phyloP scores from a whole-genome alignment of 2,888 invertebrate species.

The Latrodectus elegans region DNA sequence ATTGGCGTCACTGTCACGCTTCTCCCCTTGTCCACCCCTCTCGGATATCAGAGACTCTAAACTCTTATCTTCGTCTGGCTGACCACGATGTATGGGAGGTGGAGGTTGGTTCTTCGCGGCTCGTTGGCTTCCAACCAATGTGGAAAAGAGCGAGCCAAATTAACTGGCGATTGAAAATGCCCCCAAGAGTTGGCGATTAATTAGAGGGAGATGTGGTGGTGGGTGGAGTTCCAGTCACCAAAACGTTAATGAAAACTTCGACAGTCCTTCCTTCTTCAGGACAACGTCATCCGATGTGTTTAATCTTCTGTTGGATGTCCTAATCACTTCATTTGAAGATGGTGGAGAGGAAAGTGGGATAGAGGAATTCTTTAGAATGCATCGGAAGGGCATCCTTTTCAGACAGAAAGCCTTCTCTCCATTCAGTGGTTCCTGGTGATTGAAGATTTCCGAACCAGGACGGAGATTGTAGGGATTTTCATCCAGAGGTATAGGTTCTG shows the following conservation, averaged over 20 bases:
- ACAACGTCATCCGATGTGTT: background rate
- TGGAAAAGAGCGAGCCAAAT: constrained; percentile 47
- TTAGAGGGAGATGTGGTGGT: constrained; percentile 11
- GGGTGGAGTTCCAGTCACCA: background rate
- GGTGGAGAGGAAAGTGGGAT: background rate
- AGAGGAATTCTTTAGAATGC: background rate
- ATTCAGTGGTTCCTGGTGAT: no score
- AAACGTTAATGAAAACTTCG: constrained; percentile 51
- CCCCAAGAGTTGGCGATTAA: constrained; percentile 43
- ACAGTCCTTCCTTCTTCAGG: constrained; percentile 4
- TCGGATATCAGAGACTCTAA: no score
- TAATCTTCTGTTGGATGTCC: background rate
- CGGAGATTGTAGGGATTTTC: no score
- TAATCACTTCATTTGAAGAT: background rate
- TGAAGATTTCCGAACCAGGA: no score
- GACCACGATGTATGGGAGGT: constrained; percentile 31
- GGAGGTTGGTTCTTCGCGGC: constrained; percentile 20
- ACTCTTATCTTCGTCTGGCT: constrained; percentile 17
- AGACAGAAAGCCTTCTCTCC: background rate
- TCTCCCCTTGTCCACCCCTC: background rate
- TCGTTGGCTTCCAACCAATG: constrained; percentile 44
- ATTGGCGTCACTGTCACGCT: constrained; percentile 24
- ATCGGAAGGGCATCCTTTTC: background rate
- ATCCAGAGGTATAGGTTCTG: no score
- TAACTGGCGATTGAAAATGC: constrained; percentile 53